Percentiles rank a stretch among this genome's conserved stretches.
phyloP scores from a whole-genome alignment of 2,113 vertebrate genomes.

The Myocastor coypus region DNA sequence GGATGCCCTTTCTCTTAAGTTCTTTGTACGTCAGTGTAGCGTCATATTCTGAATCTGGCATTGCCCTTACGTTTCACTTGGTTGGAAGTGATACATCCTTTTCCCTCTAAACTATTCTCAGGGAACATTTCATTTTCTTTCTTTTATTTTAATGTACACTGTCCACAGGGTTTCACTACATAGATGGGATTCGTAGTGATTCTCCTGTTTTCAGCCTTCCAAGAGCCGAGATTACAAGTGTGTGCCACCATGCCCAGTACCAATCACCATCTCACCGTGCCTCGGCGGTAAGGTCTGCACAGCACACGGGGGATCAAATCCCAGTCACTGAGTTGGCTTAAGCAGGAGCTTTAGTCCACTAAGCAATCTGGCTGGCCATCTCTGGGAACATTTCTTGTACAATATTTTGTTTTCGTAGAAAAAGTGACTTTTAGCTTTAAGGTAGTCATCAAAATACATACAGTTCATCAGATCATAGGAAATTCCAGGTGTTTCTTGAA shows the following conservation, averaged over 20 bases:
- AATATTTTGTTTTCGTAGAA: conserved; percentile 46
- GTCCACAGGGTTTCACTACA: too few species aligned
- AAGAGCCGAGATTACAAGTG: too few species aligned
- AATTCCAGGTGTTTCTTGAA: background rate
- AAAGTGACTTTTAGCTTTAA: conserved; percentile 32
- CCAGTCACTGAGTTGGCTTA: too few species aligned
- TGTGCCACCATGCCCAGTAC: too few species aligned
- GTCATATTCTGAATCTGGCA: background rate
- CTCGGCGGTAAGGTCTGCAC: too few species aligned
- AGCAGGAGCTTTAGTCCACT: too few species aligned
- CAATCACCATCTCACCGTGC: too few species aligned
- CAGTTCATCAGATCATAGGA: background rate
- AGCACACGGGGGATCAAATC: too few species aligned
- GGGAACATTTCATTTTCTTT: background rate
- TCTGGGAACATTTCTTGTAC: background rate
- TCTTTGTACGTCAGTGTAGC: background rate
- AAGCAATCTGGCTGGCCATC: background rate
- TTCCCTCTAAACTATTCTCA: background rate
- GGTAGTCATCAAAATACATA: conserved; percentile 33
- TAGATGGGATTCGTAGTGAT: too few species aligned
- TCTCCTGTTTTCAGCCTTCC: too few species aligned
- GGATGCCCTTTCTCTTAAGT: background rate
- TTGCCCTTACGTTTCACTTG: background rate
- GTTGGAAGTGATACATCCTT: background rate
- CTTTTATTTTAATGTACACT: too few species aligned